Percentiles rank a stretch among this genome's conserved stretches.
phyloP scores from a whole-genome alignment of 2,888 invertebrate species.

The Drosophila paranaensis region DNA sequence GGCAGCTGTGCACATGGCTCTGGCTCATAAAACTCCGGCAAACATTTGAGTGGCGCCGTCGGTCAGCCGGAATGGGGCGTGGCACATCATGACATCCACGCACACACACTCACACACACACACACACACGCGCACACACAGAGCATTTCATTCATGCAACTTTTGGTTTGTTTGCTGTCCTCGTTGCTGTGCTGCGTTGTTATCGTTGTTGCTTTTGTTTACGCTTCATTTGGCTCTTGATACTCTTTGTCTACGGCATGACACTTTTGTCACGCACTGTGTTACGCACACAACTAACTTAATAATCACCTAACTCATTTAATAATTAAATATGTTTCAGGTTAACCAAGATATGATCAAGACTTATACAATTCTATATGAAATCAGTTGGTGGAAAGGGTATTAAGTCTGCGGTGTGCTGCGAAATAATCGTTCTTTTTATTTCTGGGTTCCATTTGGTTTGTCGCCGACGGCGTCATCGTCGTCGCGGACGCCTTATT shows the following conservation, averaged over 20 bases:
- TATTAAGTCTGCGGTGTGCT: neutral
- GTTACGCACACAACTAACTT: neutral
- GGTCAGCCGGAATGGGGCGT: slow-evolving; percentile 42
- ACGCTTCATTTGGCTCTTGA: slow-evolving; percentile 74
- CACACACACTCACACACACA: slow-evolving; percentile 13
- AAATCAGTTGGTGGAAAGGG: neutral
- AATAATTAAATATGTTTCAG: neutral
- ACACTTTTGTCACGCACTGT: neutral
- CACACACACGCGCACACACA: slow-evolving; percentile 28
- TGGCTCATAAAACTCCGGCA: slow-evolving; percentile 62
- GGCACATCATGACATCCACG: slow-evolving; percentile 41
- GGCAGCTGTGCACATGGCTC: slow-evolving; percentile 51
- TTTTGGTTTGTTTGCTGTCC: slow-evolving; percentile 48
- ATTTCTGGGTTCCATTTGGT: slow-evolving; percentile 41
- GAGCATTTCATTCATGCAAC: slow-evolving; percentile 65
- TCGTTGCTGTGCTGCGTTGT: slow-evolving; percentile 34
- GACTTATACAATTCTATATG: neutral
- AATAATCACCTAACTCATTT: neutral
- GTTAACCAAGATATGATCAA: neutral
- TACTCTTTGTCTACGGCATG: neutral
- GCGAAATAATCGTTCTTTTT: neutral
- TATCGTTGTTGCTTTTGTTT: slow-evolving; percentile 51
- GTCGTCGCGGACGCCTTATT: slow-evolving; percentile 45
- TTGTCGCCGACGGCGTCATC: slow-evolving; percentile 25
- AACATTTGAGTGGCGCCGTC: slow-evolving; percentile 66